Evolutionary conservation across 2,113 vertebrate genomes (phyloP).

Genomic region (Limanda limanda): DNA sequence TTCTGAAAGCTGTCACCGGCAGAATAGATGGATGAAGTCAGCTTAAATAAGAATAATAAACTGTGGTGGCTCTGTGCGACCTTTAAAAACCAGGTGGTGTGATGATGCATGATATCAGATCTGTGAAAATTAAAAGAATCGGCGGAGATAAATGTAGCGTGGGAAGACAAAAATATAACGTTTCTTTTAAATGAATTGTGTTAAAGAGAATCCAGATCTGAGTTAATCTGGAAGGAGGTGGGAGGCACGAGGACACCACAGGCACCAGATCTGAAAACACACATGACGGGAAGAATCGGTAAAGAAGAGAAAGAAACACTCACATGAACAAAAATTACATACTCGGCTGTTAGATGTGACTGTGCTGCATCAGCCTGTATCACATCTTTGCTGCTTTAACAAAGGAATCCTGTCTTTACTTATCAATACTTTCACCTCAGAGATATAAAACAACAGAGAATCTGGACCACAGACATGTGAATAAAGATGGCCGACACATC

Average conservation of each 20-base stretch:
- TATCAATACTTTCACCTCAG: too few relatives aligned
- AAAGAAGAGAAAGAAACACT: neutral
- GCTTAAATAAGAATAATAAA: too few relatives aligned
- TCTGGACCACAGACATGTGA: too few relatives aligned
- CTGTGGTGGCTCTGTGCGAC: too few relatives aligned
- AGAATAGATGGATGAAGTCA: neutral
- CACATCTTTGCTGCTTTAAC: too few relatives aligned
- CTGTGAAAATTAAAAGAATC: too few relatives aligned
- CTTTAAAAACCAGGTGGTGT: neutral
- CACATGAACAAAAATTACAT: slow-evolving; percentile 8
- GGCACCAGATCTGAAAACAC: slow-evolving; percentile 6
- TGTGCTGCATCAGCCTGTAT: neutral
- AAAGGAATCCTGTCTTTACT: too few relatives aligned
- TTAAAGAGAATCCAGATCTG: neutral
- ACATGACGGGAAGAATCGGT: neutral
- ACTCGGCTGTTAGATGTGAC: slow-evolving; percentile 6
- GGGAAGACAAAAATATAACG: slow-evolving; percentile 3
- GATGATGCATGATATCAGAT: neutral
- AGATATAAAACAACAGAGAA: too few relatives aligned
- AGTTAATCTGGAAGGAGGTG: slow-evolving; percentile 3
- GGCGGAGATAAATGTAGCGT: neutral
- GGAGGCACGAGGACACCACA: neutral
- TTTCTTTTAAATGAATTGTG: slow-evolving; percentile 8
- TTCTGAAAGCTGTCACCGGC: too few relatives aligned
- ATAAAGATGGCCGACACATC: too few relatives aligned